Percentiles rank a stretch among this genome's conserved stretches.
These are phyloP conservation scores for Onychomys leucogaster DNA, from an alignment of 2,797 vertebrate genomes.

Conservation along the genomic window DNA sequence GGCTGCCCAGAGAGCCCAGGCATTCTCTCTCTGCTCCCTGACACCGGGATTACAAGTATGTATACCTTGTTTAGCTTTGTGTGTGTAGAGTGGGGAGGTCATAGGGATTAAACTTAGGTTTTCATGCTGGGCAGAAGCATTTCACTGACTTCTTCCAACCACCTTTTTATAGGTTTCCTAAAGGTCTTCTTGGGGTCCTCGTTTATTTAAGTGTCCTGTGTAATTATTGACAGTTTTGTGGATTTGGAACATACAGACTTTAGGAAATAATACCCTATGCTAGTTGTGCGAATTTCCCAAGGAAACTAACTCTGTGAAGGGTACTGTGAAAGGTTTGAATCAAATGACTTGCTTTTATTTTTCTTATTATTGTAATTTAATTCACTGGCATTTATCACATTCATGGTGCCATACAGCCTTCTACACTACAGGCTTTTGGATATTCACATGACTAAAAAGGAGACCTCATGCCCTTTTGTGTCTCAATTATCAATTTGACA, in stretches of 20 bases:
- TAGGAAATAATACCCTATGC: neutral
- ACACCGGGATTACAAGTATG: neutral
- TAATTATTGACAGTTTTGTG: neutral
- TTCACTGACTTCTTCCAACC: neutral
- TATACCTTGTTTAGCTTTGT: neutral
- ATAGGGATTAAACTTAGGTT: neutral
- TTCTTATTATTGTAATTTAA: neutral
- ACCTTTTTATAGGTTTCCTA: neutral
- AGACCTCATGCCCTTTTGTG: neutral
- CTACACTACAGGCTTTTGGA: neutral
- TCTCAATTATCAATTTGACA: neutral
- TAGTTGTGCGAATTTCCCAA: neutral
- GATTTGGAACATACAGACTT: neutral
- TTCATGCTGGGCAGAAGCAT: neutral
- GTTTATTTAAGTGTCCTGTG: neutral
- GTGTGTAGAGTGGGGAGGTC: neutral
- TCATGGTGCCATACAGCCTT: neutral
- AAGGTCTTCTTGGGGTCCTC: neutral
- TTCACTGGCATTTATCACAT: no score
- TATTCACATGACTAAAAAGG: no score
- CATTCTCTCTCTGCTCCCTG: neutral
- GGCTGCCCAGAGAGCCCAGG: no score
- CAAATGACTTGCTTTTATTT: neutral
- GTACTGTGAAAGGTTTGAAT: neutral
- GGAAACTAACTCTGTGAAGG: neutral